phyloP scores from a whole-genome alignment of 2,797 vertebrate genomes.

The Ctenopoma kingsleyae region DNA sequence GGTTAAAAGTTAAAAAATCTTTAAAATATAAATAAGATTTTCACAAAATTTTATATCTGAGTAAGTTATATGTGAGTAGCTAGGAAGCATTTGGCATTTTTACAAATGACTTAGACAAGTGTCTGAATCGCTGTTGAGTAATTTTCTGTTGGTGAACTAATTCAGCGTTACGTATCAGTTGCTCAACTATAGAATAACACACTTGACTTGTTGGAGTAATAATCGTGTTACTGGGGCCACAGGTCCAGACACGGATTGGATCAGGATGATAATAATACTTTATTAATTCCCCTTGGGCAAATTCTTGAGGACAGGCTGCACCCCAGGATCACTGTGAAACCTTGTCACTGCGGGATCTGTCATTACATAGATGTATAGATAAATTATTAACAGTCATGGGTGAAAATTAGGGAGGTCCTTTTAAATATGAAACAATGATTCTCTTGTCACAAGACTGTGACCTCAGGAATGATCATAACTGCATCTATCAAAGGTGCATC shows the following conservation, averaged over 20 bases:
- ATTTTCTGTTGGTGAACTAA: neutral
- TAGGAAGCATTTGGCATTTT: neutral
- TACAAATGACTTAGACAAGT: neutral
- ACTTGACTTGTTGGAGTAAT: conserved; percentile 22
- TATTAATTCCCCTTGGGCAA: too few species aligned
- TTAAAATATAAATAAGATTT: too few species aligned
- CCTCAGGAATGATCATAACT: neutral
- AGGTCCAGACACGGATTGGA: conserved; percentile 51
- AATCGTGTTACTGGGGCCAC: conserved; percentile 51
- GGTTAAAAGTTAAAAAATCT: too few species aligned
- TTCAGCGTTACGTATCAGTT: neutral
- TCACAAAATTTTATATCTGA: neutral
- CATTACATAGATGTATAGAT: conserved; percentile 40
- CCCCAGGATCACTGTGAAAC: conserved; percentile 19
- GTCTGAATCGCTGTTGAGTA: neutral
- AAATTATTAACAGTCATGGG: neutral
- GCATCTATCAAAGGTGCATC: neutral
- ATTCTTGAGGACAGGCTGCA: too few species aligned
- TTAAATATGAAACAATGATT: conserved; percentile 7
- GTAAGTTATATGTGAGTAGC: neutral
- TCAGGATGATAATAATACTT: conserved; percentile 28
- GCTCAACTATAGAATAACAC: neutral
- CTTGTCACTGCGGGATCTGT: conserved; percentile 18
- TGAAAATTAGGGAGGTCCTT: neutral
- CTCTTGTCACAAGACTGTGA: neutral